A percentile compares a stretch with the other conserved stretches of the same genome.
Evolutionary conservation across 2,113 vertebrate genomes (phyloP).

Genomic region (Dipodomys stephensi): DNA sequence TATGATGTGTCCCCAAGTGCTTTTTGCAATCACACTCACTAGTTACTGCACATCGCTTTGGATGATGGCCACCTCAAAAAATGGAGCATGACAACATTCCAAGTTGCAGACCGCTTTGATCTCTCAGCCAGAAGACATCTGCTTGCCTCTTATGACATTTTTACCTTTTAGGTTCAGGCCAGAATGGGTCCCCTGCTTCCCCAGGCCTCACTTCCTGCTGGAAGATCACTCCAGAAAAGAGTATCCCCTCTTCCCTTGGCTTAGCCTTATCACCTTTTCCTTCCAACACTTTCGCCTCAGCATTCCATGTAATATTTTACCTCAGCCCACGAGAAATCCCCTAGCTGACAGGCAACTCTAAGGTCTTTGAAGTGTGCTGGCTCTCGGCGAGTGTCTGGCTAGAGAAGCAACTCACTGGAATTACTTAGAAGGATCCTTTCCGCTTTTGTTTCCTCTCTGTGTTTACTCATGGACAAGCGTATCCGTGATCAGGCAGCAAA

Average conservation of each 20-base stretch:
- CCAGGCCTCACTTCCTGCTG: not conserved
- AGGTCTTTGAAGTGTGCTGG: constrained; percentile 67
- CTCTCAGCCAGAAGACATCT: constrained; percentile 72
- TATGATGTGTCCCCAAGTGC: not conserved
- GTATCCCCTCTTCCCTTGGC: constrained; percentile 54
- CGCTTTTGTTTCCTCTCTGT: constrained; percentile 51
- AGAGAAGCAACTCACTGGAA: constrained; percentile 64
- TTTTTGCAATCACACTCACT: not conserved
- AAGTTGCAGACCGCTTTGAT: constrained; percentile 69
- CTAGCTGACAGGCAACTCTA: constrained; percentile 43
- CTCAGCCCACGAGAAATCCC: not conserved
- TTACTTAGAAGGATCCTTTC: constrained; percentile 58
- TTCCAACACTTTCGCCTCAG: constrained; percentile 59
- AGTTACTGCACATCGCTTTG: not conserved
- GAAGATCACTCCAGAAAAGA: not conserved
- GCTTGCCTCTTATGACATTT: constrained; percentile 59
- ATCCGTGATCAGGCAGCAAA: not conserved
- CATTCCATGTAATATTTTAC: constrained; percentile 55
- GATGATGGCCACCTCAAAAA: constrained; percentile 44
- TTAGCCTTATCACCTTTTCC: constrained; percentile 30
- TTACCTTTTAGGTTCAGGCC: constrained; percentile 69
- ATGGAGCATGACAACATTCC: constrained; percentile 65
- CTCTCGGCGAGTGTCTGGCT: constrained; percentile 47
- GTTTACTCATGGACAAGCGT: constrained; percentile 26
- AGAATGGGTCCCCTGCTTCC: constrained; percentile 37